These are phyloP conservation scores for Trematomus bernacchii DNA, from an alignment of 2,797 vertebrate genomes.

Conservation along the genomic window DNA sequence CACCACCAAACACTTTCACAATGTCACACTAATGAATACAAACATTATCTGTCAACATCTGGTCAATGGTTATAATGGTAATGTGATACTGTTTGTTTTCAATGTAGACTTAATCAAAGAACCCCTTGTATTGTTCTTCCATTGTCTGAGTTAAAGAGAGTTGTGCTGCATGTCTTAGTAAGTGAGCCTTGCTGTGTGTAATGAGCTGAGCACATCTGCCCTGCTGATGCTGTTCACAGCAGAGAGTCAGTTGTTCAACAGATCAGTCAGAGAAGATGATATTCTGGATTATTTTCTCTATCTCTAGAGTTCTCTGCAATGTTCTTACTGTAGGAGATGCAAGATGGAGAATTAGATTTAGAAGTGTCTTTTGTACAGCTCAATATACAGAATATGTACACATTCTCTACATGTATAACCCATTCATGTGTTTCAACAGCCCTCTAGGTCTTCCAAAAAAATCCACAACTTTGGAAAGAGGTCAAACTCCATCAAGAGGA, in stretches of 20 bases:
- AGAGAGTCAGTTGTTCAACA: constrained; percentile 10
- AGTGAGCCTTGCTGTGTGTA: constrained; percentile 25
- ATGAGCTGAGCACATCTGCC: constrained; percentile 37
- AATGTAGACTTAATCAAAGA: constrained; percentile 1
- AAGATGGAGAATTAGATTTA: background rate
- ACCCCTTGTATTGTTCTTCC: background rate
- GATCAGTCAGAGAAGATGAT: constrained; percentile 4
- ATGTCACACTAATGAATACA: background rate
- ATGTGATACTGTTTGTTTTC: background rate
- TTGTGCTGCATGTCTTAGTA: constrained; percentile 8
- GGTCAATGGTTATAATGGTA: background rate
- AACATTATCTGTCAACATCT: background rate
- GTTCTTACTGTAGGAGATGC: background rate
- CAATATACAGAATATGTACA: background rate
- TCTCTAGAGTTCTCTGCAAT: background rate
- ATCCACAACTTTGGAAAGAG: constrained; percentile 98
- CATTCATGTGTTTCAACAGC: constrained; percentile 68
- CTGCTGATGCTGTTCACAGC: constrained; percentile 40
- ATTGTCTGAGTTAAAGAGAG: constrained; percentile 2
- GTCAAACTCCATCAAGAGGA: constrained; percentile 97
- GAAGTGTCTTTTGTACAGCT: background rate
- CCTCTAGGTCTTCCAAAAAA: constrained; percentile 95
- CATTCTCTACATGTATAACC: background rate
- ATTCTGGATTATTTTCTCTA: background rate
- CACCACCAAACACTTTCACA: background rate